A percentile compares a stretch with the other conserved stretches of the same genome.
Evolutionary conservation across 2,888 invertebrate genomes (phyloP).

Genomic region (Platycheirus rosarum): DNA sequence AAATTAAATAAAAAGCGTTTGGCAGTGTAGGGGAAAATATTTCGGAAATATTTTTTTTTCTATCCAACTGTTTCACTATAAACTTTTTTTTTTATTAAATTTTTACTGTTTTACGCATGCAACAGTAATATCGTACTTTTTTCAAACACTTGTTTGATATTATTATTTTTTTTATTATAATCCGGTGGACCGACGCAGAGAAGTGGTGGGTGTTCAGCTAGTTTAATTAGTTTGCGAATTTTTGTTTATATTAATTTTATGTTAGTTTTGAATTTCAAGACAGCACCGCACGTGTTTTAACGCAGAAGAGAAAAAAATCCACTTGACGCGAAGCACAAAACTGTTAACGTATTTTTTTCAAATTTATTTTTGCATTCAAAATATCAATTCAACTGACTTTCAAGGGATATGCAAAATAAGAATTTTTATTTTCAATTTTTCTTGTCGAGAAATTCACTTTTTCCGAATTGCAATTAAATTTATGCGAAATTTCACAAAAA

Average conservation of each 20-base stretch:
- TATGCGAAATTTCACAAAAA: conserved; percentile 53
- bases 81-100: background rate
- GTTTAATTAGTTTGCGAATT: conserved; percentile 20
- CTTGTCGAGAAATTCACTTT: conserved; percentile 17
- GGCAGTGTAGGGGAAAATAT: conserved; percentile 15
- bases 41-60: conserved; percentile 20
- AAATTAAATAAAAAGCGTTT: conserved; percentile 18
- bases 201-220: conserved; percentile 26
- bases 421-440: background rate
- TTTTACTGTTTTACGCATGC: conserved; percentile 34
- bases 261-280: conserved; percentile 34
- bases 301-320: conserved; percentile 16
- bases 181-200: conserved; percentile 48
- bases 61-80: conserved; percentile 21
- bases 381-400: background rate
- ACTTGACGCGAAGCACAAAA: conserved; percentile 38
- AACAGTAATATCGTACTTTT: conserved; percentile 18
- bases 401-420: background rate
- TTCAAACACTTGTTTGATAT: conserved; percentile 41
- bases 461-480: conserved; percentile 23
- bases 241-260: conserved; percentile 32
- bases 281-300: conserved; percentile 55
- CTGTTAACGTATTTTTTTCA: conserved; percentile 28
- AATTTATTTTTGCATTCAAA: background rate
- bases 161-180: conserved; percentile 33